phyloP scores from a whole-genome alignment of 2,888 invertebrate species.

The Oscheius sp. region DNA sequence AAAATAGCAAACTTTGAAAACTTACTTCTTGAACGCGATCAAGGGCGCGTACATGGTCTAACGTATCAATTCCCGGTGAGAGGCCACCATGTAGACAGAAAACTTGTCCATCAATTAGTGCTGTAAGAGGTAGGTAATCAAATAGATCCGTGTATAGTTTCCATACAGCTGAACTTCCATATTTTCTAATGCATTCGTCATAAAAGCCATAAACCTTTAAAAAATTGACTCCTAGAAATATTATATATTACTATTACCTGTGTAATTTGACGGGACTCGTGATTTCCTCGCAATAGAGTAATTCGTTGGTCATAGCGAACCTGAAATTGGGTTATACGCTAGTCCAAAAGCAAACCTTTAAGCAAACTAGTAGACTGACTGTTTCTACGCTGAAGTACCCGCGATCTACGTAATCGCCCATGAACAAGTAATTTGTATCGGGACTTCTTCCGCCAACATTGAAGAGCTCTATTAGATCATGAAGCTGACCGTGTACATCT shows the following conservation, averaged over 20 bases:
- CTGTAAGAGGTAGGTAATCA: constrained; percentile 97
- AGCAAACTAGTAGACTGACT: constrained; percentile 93
- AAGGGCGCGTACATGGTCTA: constrained; percentile 97
- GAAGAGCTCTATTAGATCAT: constrained; percentile 99
- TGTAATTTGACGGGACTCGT: constrained; percentile 98
- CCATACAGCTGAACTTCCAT: constrained; percentile 99
- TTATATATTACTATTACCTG: constrained; percentile 74
- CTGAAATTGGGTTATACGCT: constrained; percentile 69
- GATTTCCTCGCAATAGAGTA: constrained; percentile 98
- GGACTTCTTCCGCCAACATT: constrained; percentile 97
- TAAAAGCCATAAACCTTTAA: constrained; percentile 68
- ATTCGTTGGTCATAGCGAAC: constrained; percentile 98
- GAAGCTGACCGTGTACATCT: constrained; percentile 99
- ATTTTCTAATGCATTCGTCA: constrained; percentile 88
- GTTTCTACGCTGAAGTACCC: constrained; percentile 99
- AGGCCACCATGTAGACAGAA: constrained; percentile 99
- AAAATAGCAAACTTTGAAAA: too few relatives aligned
- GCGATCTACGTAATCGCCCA: constrained; percentile 99
- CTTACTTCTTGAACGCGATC: constrained; percentile 89
- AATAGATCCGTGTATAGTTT: constrained; percentile 99
- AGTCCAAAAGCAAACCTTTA: constrained; percentile 80
- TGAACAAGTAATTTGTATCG: constrained; percentile 98
- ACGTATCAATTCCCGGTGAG: constrained; percentile 96
- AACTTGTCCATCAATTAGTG: constrained; percentile 95
- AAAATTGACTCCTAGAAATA: not conserved